phyloP scores from a whole-genome alignment of 2,113 vertebrate genomes.

The Mormyrus iriodes region DNA sequence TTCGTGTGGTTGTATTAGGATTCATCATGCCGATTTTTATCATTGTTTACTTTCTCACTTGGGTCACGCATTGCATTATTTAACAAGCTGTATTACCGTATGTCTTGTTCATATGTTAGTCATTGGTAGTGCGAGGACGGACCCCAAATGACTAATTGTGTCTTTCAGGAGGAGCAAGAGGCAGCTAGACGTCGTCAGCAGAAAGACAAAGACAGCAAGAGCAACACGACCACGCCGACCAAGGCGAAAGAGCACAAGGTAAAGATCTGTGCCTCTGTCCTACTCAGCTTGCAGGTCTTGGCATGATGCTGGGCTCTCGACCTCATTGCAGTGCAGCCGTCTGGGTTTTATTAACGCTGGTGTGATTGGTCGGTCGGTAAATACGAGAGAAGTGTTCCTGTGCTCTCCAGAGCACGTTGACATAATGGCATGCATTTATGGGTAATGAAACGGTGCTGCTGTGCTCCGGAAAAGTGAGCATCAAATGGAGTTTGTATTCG shows the following conservation, averaged over 20 bases:
- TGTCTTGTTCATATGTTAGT: neutral
- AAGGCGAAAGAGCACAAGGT: slow-evolving; percentile 85
- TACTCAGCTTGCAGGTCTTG: no score
- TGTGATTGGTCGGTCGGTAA: neutral
- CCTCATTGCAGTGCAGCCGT: neutral
- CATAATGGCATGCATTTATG: neutral
- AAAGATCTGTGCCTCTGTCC: neutral
- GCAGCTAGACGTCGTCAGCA: slow-evolving; percentile 85
- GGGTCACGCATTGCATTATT: neutral
- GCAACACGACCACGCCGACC: slow-evolving; percentile 87
- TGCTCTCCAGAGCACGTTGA: neutral
- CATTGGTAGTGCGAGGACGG: neutral
- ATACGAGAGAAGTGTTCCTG: neutral
- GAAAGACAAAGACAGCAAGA: slow-evolving; percentile 85
- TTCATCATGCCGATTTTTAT: neutral
- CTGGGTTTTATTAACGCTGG: neutral
- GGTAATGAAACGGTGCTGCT: neutral
- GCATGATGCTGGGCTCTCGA: neutral
- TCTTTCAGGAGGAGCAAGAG: slow-evolving; percentile 90
- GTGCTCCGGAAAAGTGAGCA: neutral
- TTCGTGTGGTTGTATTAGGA: neutral
- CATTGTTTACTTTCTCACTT: neutral
- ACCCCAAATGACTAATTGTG: neutral
- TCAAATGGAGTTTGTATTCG: neutral
- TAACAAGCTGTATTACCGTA: neutral